Base-by-base conservation (phyloP, 2,797 vertebrate species). In the Mustela erminea region DNA sequence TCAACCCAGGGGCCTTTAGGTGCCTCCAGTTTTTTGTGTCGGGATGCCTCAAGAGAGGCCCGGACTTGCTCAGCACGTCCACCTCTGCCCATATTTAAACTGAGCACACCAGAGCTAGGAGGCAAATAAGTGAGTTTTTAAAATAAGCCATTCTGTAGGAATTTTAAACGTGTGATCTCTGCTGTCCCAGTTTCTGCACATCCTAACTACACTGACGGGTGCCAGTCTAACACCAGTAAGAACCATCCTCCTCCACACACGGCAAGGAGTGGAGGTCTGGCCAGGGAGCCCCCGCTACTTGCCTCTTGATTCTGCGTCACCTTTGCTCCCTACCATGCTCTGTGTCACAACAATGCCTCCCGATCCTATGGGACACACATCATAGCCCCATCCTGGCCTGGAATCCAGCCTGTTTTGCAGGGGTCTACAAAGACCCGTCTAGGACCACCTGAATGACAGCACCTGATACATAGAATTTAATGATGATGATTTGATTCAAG, bases 361-460 rank as follows among this genome's bases (percentile, higher is more conserved):
- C 0, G 5, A 32, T 46, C 35, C 54, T 3, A 3, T 0, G 38
- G 87, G 29, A 35, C 43, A 11, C 0, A 23, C 12, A 2, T 23
- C 11, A 3, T 5, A 52, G 29, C 27, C 21, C 60, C 9, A 0
- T 12, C 17, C 58, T 23, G 54, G 60, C 49, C n/a, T n/a, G 18
- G 54, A 14, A 2, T 32, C 15, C 0, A 23, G 70, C 15, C 52
- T 46, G 12, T 7, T 27, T 0, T 10, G n/a, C 52, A 7, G 4
- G 27, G 43, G 49, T 43, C 80, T 60, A 20, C 17, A 64, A 84
- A 90, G 72, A 68, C 49, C 60, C 14, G 13, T 60, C 14, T 23
- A 72, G 66, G 80, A 70, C 56, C 68, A 32, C 72, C 58, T 56
- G 46, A n/a, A 43, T 1, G 21, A 62, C 15, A 64, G 18, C 92